These are phyloP conservation scores for Autographa pulchrina DNA, from an alignment of 2,888 invertebrate genomes.

Conservation along the genomic window DNA sequence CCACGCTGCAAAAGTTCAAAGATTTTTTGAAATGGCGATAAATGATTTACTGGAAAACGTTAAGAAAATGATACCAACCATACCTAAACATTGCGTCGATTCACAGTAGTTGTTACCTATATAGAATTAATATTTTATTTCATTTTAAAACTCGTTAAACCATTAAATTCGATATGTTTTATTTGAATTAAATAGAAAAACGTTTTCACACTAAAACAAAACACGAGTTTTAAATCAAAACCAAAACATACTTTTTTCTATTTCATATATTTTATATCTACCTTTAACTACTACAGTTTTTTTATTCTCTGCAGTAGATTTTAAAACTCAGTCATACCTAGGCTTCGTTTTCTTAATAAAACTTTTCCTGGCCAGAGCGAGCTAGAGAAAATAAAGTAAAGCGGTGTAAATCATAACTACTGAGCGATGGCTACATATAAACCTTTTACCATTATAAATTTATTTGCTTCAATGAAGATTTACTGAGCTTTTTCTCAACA, in stretches of 20 bases:
- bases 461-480: constrained; percentile 3
- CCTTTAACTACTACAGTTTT: constrained; percentile 35
- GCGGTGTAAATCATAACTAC: constrained; percentile 48
- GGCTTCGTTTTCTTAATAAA: constrained; percentile 60
- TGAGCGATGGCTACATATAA: constrained; percentile 15
- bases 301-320: constrained; percentile 37
- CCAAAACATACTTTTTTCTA: constrained; percentile 9
- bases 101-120: too few relatives aligned
- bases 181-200: too few relatives aligned
- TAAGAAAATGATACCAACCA: too few relatives aligned
- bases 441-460: neutral
- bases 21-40: too few relatives aligned
- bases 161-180: neutral
- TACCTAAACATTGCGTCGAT: too few relatives aligned
- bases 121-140: neutral
- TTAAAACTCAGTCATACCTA: constrained; percentile 54
- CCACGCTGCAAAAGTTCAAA: too few relatives aligned
- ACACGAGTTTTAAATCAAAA: constrained; percentile 12
- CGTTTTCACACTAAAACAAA: neutral
- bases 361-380: constrained; percentile 39
- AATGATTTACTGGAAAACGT: too few relatives aligned
- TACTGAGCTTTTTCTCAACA: constrained; percentile 3
- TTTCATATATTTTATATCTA: too few relatives aligned
- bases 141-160: neutral
- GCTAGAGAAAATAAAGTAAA: constrained; percentile 39